These are phyloP conservation scores for Rhopilema esculentum DNA, from an alignment of 30 jellyfish, hydroid and myxozoan species.

Conservation along the genomic window DNA sequence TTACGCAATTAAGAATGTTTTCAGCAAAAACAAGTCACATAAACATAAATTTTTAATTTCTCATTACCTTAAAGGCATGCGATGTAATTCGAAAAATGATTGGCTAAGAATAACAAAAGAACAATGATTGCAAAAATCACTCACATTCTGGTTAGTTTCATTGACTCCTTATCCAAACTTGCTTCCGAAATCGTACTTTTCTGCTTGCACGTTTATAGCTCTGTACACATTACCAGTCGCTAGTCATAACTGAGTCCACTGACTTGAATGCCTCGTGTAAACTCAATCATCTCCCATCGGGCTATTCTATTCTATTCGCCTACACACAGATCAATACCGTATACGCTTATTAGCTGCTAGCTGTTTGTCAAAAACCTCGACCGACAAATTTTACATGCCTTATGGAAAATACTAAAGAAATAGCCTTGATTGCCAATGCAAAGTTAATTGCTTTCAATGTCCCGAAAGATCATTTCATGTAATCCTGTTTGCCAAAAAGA, in stretches of 20 bases:
- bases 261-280: conserved; percentile 11
- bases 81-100: neutral
- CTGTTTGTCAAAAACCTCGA: conserved; percentile 1
- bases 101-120: conserved; percentile 1
- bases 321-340: conserved; percentile 23
- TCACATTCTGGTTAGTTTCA: conserved; percentile 15
- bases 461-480: neutral
- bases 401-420: neutral
- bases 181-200: neutral
- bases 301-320: conserved; percentile 48
- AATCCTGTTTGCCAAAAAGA: neutral
- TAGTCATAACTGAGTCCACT: neutral
- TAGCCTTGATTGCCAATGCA: neutral
- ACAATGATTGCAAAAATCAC: neutral
- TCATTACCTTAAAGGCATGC: neutral
- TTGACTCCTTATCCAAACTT: conserved; percentile 10
- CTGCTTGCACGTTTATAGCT: neutral
- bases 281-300: conserved; percentile 43
- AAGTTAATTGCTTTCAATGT: neutral
- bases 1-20: neutral
- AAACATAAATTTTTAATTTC: conserved; percentile 15
- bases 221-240: neutral
- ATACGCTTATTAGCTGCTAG: neutral
- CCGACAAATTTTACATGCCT: neutral
- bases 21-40: neutral